These are phyloP conservation scores for Entomyzon cyanotis DNA, from an alignment of 2,113 vertebrate genomes.

Conservation along the genomic window DNA sequence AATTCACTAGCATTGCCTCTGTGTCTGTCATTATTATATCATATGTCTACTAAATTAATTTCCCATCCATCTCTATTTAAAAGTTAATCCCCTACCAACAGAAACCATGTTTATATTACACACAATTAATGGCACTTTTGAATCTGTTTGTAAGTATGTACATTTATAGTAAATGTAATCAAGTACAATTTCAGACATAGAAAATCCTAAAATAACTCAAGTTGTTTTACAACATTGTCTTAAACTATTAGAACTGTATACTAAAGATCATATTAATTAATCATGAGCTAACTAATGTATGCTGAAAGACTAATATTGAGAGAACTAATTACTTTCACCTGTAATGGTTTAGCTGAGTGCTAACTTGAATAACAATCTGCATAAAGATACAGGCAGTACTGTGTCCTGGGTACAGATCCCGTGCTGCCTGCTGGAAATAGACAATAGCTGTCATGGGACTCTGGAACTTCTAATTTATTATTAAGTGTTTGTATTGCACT, in stretches of 20 bases:
- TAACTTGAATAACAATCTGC: not conserved
- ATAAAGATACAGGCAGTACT: not conserved
- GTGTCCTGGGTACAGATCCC: not conserved
- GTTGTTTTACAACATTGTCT: not conserved
- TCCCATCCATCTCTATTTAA: not conserved
- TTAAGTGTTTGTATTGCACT: not conserved
- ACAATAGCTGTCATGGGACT: not conserved
- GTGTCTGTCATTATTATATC: not conserved
- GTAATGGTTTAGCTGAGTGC: not conserved
- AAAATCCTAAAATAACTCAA: not conserved
- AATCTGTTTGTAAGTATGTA: not conserved
- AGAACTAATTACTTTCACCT: not conserved
- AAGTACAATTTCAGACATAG: not conserved
- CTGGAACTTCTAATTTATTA: not conserved
- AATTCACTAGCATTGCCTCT: not conserved
- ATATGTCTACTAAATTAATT: not conserved
- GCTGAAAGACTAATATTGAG: not conserved
- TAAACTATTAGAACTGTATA: not conserved
- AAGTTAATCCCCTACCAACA: not conserved
- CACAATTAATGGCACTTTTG: not conserved
- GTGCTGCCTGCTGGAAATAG: not conserved
- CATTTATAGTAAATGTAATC: not conserved
- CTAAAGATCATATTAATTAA: not conserved
- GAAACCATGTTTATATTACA: not conserved
- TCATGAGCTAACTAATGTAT: not conserved